Evolutionary conservation across 2,888 invertebrate genomes (phyloP), one percentile per base, ranked within the genome.

Genomic region (Euplexia lucipara): DNA sequence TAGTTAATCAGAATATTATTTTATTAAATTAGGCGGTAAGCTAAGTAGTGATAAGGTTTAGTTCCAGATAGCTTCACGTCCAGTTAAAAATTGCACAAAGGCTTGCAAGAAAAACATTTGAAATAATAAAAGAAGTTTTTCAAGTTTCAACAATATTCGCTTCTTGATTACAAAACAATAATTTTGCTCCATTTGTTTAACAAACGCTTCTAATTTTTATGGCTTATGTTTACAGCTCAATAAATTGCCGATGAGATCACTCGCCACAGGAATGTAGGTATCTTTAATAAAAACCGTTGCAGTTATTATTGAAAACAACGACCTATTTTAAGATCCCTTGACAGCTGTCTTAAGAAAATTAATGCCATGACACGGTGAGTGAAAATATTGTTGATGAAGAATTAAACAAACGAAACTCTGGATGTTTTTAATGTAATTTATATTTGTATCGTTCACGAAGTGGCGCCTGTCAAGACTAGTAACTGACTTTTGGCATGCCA

Each of bases 321-420:
- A 20, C 3, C 20, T 67, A 74, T 74, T 70, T 67, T 30, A 59
- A 67, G 51, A 57, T 22, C 16, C 22, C 56, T 45, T 67, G 75
- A 75, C 54, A 49, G 58, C 61, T 62, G 48, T 62, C 41, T 41
- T 39, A 42, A 49, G 42, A 62, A 59, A 56, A 59, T 65, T 34
- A 61, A 49, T 69, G 45, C 30, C 39, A 22, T 6, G 12, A 30
- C 26, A 18, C 26, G 35, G 22, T 44, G 20, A 44, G 32, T 12
- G 9, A 56, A 61, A 57, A 61, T 60, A 42, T 39, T 69, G 47
- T 59, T 34, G 44, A 51, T 16, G 12, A 8, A 35, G 41, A 41
- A 35, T 16, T 8, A 54, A 45, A n/a, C n/a, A n/a, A n/a, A n/a
- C n/a, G n/a, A n/a, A n/a, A 37, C 41, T 51, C 7, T 54, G 34